Base-by-base conservation (phyloP, 2,888 invertebrate genomes). In the Scrobipalpa atriplicella region DNA sequence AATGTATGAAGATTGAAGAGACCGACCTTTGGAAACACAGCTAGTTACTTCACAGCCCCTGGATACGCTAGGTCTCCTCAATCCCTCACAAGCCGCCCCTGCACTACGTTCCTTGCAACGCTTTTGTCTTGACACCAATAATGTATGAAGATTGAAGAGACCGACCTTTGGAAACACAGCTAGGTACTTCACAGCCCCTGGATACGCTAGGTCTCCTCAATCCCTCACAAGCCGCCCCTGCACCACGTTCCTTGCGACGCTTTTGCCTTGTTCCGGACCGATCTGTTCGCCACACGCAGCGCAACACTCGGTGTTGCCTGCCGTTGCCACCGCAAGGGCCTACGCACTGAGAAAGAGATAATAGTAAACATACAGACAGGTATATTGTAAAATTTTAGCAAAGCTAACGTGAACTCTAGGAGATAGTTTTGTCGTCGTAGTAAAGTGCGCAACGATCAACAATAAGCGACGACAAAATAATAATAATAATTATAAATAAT, bases 231-330 rank as follows among this genome's bases (percentile, higher is more conserved):
- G 97, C 97, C 71, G 96, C 96, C 16, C 96, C 98, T 8, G 98
- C 98, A 39, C 97, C 95, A 78, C 96, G 95, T 16, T 63, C 52
- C 11, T 52, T 51, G 11, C 61, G n/a, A 95, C 95, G 36, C 52
- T 70, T 19, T 96, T 51, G 52, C 9, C 38, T 36, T 2, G 38
- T 29, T 13, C 29, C 96, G 7, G 96, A 96, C 76, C 95, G 29
- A 5, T 29, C 29, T 29, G 29, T 2, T 29, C 29, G 96, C 99
- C 99, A 99, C 70, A 98, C 97, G 87, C 99, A 99, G 77, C 97
- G 97, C 67, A 99, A 92, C 73, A 96, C 95, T 74, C 99, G 94
- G 82, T 98, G 97, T 85, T 97, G 97, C 65, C 97, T 95, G 0
- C 99, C 98, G 89, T 43, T 93, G 87, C 65, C 94, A 54, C 96